A percentile compares a stretch with the other conserved stretches of the same genome.
These are phyloP conservation scores for Rhagonycha fulva DNA, from an alignment of 2,888 invertebrate genomes.

Conservation along the genomic window DNA sequence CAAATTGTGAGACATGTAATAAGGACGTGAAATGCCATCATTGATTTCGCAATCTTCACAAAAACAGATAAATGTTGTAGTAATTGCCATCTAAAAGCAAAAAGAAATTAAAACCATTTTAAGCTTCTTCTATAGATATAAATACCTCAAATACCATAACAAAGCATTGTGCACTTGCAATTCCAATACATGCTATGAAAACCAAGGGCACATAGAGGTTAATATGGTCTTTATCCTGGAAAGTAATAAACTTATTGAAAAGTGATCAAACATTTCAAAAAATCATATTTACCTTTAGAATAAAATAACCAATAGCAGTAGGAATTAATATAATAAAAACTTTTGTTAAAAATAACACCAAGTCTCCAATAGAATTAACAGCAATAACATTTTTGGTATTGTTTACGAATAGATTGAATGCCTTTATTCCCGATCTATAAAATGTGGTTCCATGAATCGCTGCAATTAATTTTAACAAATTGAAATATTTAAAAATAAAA, in stretches of 20 bases:
- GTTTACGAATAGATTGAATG: conserved; percentile 63
- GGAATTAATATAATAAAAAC: conserved; percentile 66
- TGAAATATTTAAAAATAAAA: neutral
- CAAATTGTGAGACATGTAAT: conserved; percentile 67
- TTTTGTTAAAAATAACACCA: conserved; percentile 71
- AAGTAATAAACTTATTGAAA: conserved; percentile 6
- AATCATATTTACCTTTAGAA: conserved; percentile 59
- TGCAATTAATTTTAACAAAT: conserved; percentile 44
- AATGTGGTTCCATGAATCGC: conserved; percentile 71
- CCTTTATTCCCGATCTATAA: conserved; percentile 65
- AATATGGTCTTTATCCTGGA: conserved; percentile 60
- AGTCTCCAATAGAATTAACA: conserved; percentile 75
- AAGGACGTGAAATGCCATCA: conserved; percentile 64
- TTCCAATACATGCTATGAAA: conserved; percentile 67
- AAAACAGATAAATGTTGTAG: conserved; percentile 70
- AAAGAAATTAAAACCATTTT: conserved; percentile 2
- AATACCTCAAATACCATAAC: conserved; percentile 74
- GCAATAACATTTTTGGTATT: conserved; percentile 70
- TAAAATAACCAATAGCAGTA: conserved; percentile 63
- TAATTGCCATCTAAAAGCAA: conserved; percentile 68
- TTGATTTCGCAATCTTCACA: conserved; percentile 70
- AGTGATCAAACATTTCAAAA: neutral
- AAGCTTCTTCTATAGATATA: neutral
- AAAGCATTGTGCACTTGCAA: conserved; percentile 72
- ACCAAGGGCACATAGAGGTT: conserved; percentile 65